Evolutionary conservation across 2,797 vertebrate species (phyloP).

Genomic region (Acanthurus tractus): DNA sequence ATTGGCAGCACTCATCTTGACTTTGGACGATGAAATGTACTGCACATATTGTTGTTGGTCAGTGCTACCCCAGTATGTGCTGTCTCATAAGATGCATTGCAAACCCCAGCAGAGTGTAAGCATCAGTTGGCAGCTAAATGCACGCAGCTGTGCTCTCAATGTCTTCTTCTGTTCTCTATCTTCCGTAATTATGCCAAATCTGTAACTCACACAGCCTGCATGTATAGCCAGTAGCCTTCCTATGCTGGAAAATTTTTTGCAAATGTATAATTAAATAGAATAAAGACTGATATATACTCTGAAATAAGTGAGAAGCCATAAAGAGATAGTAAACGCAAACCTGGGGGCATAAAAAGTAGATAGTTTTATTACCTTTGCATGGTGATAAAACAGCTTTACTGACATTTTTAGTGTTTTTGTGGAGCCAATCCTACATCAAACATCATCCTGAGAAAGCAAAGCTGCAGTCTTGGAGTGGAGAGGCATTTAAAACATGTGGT

Average conservation of each 20-base stretch:
- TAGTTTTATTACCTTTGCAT: constrained; percentile 38
- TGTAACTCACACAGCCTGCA: constrained; percentile 8
- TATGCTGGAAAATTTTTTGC: constrained; percentile 14
- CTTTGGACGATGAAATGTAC: constrained; percentile 21
- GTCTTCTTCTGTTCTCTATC: constrained; percentile 27
- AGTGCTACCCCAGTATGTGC: constrained; percentile 33
- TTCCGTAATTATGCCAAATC: constrained; percentile 19
- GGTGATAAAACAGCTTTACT: constrained; percentile 36
- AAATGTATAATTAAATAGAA: constrained; percentile 41
- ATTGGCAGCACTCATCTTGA: constrained; percentile 16
- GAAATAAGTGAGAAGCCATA: constrained; percentile 34
- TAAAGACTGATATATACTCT: constrained; percentile 29
- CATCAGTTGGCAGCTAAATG: constrained; percentile 32
- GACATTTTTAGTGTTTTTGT: constrained; percentile 51
- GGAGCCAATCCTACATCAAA: constrained; percentile 16
- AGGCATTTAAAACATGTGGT: constrained; percentile 43
- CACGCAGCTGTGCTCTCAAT: constrained; percentile 54
- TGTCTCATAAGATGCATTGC: constrained; percentile 46
- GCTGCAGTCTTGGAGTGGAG: constrained; percentile 25
- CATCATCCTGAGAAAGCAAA: constrained; percentile 20
- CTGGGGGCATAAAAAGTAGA: constrained; percentile 18
- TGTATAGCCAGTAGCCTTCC: constrained; percentile 11
- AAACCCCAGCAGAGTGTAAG: constrained; percentile 30
- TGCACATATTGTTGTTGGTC: constrained; percentile 35
- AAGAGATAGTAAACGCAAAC: constrained; percentile 36